A percentile compares a stretch with the other conserved stretches of the same genome.
Evolutionary conservation across 2,888 invertebrate genomes (phyloP).

Genomic region (Dynastes tityus): DNA sequence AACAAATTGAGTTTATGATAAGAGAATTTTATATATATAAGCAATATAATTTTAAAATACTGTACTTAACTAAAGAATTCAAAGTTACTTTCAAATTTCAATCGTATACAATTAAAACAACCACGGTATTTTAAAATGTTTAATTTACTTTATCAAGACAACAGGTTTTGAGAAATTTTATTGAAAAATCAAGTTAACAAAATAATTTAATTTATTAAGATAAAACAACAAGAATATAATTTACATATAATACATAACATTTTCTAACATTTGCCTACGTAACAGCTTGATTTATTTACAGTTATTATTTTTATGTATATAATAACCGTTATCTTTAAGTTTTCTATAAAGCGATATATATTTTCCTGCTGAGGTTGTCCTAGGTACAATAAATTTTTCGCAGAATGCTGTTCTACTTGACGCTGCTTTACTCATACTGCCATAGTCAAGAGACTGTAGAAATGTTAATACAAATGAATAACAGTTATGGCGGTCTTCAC

Average conservation of each 20-base stretch:
- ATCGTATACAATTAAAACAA: no score
- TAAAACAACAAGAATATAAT: constrained; percentile 30
- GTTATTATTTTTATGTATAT: constrained; percentile 69
- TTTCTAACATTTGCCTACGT: not conserved
- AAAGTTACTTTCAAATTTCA: no score
- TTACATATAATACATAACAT: constrained; percentile 11
- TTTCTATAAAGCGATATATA: constrained; percentile 88
- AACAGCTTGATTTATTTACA: not conserved
- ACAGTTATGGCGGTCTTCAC: constrained; percentile 86
- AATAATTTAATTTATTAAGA: constrained; percentile 40
- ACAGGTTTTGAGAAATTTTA: no score
- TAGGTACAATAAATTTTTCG: constrained; percentile 85
- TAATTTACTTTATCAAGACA: no score
- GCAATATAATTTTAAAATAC: no score
- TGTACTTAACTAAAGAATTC: no score
- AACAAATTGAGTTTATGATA: no score
- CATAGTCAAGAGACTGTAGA: constrained; percentile 81
- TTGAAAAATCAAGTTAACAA: constrained; percentile 8
- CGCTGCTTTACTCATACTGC: constrained; percentile 80
- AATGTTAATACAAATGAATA: constrained; percentile 90
- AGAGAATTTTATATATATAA: no score
- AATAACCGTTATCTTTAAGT: constrained; percentile 74
- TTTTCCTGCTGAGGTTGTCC: constrained; percentile 87
- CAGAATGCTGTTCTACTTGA: constrained; percentile 81
- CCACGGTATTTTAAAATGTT: no score